These are phyloP conservation scores for Drosophila pruinosa DNA, from an alignment of 1,140 invertebrate species.

Conservation along the genomic window DNA sequence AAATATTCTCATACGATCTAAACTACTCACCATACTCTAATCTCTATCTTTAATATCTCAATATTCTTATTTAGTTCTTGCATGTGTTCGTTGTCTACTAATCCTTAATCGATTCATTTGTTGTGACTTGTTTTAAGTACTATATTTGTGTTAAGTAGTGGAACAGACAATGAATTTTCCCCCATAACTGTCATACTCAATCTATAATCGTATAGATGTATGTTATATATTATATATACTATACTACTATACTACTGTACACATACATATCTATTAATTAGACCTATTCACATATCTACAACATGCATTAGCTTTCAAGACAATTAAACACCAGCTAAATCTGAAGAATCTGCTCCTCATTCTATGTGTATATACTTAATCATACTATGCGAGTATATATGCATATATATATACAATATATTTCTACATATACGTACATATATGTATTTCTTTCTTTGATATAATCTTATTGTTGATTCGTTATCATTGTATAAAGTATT, in stretches of 20 bases:
- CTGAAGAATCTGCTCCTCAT: background rate
- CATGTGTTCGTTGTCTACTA: constrained; percentile 25
- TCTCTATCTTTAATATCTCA: background rate
- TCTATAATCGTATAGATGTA: constrained; percentile 17
- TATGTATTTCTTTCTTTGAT: constrained; percentile 8
- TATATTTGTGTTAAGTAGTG: constrained; percentile 39
- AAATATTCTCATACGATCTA: background rate
- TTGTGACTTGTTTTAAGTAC: background rate
- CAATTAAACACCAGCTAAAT: background rate
- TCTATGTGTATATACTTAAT: background rate
- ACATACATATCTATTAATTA: constrained; percentile 1
- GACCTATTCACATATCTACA: background rate
- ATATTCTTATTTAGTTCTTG: constrained; percentile 4
- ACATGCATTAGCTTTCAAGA: constrained; percentile 2
- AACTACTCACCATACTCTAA: background rate
- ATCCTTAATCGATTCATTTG: background rate
- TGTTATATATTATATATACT: constrained; percentile 22
- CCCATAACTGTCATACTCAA: constrained; percentile 69
- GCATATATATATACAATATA: background rate
- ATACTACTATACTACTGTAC: constrained; percentile 30
- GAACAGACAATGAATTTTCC: constrained; percentile 72
- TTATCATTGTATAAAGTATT: constrained; percentile 69
- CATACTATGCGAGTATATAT: background rate
- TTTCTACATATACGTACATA: background rate
- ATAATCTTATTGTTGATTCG: constrained; percentile 14